A percentile compares a stretch with the other conserved stretches of the same genome.
Evolutionary conservation across 2,797 vertebrate species (phyloP).

Genomic region (Macroramphosus scolopax): DNA sequence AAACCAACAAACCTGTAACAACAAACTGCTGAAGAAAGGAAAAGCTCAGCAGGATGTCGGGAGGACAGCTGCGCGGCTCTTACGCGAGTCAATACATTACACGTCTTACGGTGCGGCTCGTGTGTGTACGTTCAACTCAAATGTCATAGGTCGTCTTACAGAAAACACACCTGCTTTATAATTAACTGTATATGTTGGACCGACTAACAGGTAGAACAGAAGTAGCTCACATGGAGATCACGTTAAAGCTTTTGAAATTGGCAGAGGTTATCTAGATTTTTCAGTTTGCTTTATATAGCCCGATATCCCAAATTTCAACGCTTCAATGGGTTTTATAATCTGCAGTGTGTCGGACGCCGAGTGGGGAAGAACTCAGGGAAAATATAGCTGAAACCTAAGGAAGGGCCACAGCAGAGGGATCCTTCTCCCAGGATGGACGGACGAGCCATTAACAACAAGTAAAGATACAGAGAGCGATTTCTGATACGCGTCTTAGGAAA

Average conservation of each 20-base stretch:
- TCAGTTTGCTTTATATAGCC: too few species aligned
- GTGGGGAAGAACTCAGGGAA: too few species aligned
- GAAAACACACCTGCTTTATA: slow-evolving; percentile 66
- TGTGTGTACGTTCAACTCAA: slow-evolving; percentile 32
- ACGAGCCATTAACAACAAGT: too few species aligned
- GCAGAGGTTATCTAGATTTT: too few species aligned
- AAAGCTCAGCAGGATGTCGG: slow-evolving; percentile 37
- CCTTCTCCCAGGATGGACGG: too few species aligned
- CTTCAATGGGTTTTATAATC: too few species aligned
- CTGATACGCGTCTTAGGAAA: too few species aligned
- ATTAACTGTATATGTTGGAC: slow-evolving; percentile 58
- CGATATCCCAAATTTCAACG: too few species aligned
- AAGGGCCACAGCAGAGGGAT: too few species aligned
- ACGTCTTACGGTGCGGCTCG: slow-evolving; percentile 6
- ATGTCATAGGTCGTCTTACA: slow-evolving; percentile 47
- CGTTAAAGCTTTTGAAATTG: slow-evolving; percentile 13
- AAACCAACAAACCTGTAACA: slow-evolving; percentile 50
- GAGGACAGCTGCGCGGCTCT: slow-evolving; percentile 37
- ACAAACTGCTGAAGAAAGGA: slow-evolving; percentile 33
- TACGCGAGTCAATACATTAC: slow-evolving; percentile 44
- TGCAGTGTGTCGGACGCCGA: too few species aligned
- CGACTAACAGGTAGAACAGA: slow-evolving; percentile 22
- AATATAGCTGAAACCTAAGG: too few species aligned
- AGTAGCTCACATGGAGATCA: slow-evolving; percentile 9
- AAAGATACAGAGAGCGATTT: too few species aligned